Percentiles rank a stretch among this genome's conserved stretches.
These are phyloP conservation scores for Cataglyphis albicans DNA, from an alignment of 2,888 invertebrate genomes.

Conservation along the genomic window DNA sequence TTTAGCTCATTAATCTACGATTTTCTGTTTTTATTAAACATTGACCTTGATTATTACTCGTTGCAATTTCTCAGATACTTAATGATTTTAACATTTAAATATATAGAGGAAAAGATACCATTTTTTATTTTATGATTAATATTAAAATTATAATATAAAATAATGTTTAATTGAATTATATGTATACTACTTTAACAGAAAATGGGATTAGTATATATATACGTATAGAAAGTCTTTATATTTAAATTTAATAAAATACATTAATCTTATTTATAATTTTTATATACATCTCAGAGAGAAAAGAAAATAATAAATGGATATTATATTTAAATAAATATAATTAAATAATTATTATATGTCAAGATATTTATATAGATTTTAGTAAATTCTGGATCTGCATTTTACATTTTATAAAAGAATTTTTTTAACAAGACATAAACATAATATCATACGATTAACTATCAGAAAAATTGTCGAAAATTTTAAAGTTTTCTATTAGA, in stretches of 20 bases:
- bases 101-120: background rate
- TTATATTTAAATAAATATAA: no score
- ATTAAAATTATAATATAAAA: background rate
- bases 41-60: background rate
- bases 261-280: background rate
- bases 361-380: background rate
- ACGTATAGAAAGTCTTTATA: background rate
- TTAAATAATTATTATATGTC: background rate
- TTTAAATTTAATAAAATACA: background rate
- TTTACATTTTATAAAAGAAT: background rate
- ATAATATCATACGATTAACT: background rate
- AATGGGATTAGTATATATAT: background rate
- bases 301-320: background rate
- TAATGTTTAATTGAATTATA: background rate
- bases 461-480: background rate
- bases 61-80: slow-evolving; percentile 22
- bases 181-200: background rate
- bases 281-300: background rate
- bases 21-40: background rate
- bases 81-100: slow-evolving; percentile 40
- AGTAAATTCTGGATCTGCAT: background rate
- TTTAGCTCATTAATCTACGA: background rate
- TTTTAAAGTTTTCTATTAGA: background rate
- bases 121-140: slow-evolving; percentile 14
- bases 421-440: background rate